phyloP scores from a whole-genome alignment of 2,797 vertebrate species.

The Loriculus beryllinus region DNA sequence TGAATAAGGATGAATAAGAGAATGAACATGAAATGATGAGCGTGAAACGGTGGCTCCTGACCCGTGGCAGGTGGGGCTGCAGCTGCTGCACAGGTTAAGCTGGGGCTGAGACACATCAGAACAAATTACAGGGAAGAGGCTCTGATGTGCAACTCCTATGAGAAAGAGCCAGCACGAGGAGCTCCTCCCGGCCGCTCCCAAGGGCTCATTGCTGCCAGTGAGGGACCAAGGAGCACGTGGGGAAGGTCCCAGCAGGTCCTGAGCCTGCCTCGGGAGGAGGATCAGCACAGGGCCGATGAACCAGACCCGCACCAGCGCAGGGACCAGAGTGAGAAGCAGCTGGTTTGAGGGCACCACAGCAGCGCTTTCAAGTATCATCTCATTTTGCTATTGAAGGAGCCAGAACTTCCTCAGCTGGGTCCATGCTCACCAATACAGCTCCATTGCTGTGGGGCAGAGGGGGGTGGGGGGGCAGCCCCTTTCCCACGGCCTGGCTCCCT shows the following conservation, averaged over 20 bases:
- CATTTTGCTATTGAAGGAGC: not conserved
- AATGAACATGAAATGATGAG: not conserved
- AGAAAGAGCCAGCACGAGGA: not conserved
- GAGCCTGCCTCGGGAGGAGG: not conserved
- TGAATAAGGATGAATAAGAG: not conserved
- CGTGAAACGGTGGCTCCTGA: not conserved
- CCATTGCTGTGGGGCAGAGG: not conserved
- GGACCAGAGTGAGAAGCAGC: not conserved
- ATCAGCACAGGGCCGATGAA: not conserved
- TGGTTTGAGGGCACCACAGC: not conserved
- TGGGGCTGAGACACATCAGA: not conserved
- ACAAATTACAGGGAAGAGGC: not conserved
- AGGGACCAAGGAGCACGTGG: not conserved
- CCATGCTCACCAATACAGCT: not conserved
- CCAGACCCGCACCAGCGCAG: not conserved
- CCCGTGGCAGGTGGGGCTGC: not conserved
- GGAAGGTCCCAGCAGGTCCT: not conserved
- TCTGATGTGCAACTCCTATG: not conserved
- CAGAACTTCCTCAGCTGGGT: not conserved
- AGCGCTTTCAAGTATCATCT: not conserved
- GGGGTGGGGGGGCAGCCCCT: not conserved
- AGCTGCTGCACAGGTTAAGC: not conserved
- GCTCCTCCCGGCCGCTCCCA: constrained; percentile 29
- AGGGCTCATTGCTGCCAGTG: not conserved
- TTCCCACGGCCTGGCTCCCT: not conserved